Base-by-base conservation (phyloP, 1,140 invertebrate species). In the Drosophila yakuba region DNA sequence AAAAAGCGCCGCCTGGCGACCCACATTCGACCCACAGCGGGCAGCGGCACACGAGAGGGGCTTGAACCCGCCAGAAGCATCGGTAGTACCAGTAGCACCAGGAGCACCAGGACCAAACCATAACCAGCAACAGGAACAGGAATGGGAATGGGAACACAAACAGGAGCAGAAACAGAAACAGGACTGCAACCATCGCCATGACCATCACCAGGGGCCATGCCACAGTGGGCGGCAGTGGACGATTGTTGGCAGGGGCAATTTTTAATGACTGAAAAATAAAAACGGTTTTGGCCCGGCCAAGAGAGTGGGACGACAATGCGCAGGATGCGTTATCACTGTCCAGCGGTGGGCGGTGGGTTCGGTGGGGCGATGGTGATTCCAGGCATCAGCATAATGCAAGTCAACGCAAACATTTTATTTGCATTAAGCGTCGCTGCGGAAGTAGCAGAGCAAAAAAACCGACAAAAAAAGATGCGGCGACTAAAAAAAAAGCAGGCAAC, bases 391-490 rank as follows among this genome's bases (percentile, higher is more conserved):
- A 91, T 91, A 91, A 91, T 91, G 86, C 90, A 90, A 89, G 77
- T 80, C 78, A 90, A 91, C 66, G 79, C 79, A 92, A 92, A 91
- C 90, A 92, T 91, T 91, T 90, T 90, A 91, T 91, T 91, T 91
- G 82, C 80, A 90, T 90, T 83, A 91, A 88, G 74, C 83, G 58
- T 56, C 51, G 62, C 68, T 54, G 64, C 60, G 58, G 75, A 55
- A 47, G 45, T 32, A 61, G 50, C 39, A 74, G 63, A 66, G 54
- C 35, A 51, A 67, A 41, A 36, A 48, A 44, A 6, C 32, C 43
- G n/a, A 39, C 66, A 63, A 38, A 32, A 39, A 35, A 75, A 20
- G 23, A 38, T 54, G 74, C 3, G 4, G 8, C 11, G 3, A 44
- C 43, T 74, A 84, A 67, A 57, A 67, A 64, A 28, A 68, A 61